Evolutionary conservation across 2,113 vertebrate species (phyloP), one percentile per base, ranked within the genome.

Genomic region (Hypanus sabinus): DNA sequence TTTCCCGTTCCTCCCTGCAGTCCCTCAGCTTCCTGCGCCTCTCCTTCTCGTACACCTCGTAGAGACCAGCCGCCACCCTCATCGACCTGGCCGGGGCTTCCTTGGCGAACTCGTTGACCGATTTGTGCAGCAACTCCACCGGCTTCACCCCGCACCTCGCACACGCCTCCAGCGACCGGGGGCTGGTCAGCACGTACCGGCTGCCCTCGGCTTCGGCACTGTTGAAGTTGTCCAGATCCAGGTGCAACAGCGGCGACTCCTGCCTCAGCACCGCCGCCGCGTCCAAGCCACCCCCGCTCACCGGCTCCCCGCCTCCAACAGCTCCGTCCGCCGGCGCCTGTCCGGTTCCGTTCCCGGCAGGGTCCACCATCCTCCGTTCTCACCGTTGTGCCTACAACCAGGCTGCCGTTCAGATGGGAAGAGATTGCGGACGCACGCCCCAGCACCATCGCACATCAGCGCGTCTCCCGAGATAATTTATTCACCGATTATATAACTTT

Each of bases 161-260:
- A 14, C 99, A 99, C n/a, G 99, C 98, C 96, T 99, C 99, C 87
- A 99, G 96, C 1, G 99, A 99, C 94, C 97, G 98, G 5, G 99
- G 99, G 95, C 99, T 99, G 38, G 99, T 99, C 94, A 99, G 96
- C 95, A 99, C 98, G 68, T 99, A 99, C 94, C 99, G 98, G 95
- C 98, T 99, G 95, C 98, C 98, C 95, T 99, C 98, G 0, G 98
- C 99, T 30, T 96, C 97, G 0, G 98, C 97, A 0, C 97, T 97
- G 96, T 99, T 98, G 94, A 99, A 99, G 97, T 99, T 99, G 96
- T 97, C 98, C 87, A 99, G 97, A 94, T 99, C 98, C 95, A 99
- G 96, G 95, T 99, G 98, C 94, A 99, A 90, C 95, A 98, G 96
- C 1, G 97, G 97, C 12, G 97, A 97, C 70, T 97, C 96, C 94